Conservation (phyloP, 2,113 vertebrate genomes). For the Pavo muticus region DNA sequence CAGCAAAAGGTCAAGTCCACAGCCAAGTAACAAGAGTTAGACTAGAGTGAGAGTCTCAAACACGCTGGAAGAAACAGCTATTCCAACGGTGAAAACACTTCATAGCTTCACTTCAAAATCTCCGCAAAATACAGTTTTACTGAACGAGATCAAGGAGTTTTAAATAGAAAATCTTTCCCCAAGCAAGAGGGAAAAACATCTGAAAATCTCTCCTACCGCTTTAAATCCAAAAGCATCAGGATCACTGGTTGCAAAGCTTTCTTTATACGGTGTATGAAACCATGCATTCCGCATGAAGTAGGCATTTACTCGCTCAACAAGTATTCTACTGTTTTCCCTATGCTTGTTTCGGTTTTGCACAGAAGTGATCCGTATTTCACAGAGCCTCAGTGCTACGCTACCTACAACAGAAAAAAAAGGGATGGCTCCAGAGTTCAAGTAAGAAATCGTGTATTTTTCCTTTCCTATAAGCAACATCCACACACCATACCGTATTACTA, state of each 20-base stretch:
- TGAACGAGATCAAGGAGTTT: not conserved
- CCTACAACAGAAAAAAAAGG: not conserved
- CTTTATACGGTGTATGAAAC: not conserved
- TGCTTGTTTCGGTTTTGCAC: not conserved
- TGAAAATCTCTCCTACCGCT: not conserved
- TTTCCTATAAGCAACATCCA: not conserved
- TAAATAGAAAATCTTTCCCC: not conserved
- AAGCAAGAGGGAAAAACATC: accelerated
- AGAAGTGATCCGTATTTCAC: not conserved
- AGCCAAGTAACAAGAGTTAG: not conserved
- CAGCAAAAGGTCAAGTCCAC: not conserved
- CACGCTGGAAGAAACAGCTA: not conserved
- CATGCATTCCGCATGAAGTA: not conserved
- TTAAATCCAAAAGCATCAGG: not conserved
- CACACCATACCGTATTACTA: not conserved
- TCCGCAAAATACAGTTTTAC: not conserved
- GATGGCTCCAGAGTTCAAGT: not conserved
- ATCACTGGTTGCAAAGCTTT: not conserved
- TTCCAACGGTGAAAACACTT: not conserved
- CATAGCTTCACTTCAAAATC: not conserved
- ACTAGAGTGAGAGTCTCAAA: not conserved
- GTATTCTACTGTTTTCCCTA: not conserved
- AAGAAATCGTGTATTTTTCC: not conserved
- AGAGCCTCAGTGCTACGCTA: not conserved
- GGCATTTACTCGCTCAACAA: not conserved